These are phyloP conservation scores for Mormyrus hasselquistii DNA, from an alignment of 2,797 vertebrate species.

Conservation along the genomic window DNA sequence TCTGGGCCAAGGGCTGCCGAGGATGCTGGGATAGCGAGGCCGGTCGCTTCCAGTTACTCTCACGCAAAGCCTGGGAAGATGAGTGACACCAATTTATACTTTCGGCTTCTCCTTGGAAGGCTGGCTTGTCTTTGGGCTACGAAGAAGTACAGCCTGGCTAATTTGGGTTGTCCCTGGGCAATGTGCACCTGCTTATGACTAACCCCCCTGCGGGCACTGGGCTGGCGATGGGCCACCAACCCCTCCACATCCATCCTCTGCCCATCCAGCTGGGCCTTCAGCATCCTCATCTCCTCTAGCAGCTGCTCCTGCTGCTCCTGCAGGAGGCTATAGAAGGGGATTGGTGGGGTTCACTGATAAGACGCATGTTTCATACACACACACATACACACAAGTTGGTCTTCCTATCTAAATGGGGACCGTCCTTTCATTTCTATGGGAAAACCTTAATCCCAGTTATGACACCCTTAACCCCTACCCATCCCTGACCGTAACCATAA, in stretches of 20 bases:
- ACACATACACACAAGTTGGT: slow-evolving; percentile 1
- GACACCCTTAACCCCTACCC: too few relatives aligned
- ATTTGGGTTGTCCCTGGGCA: neutral
- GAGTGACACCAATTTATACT: neutral
- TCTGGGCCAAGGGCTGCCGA: slow-evolving; percentile 21
- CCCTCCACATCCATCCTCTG: slow-evolving; percentile 38
- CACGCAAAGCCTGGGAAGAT: slow-evolving; percentile 27
- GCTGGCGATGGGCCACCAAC: neutral
- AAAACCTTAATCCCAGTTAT: too few relatives aligned
- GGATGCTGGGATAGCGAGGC: neutral
- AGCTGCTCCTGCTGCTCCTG: slow-evolving; percentile 49
- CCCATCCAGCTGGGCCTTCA: slow-evolving; percentile 52
- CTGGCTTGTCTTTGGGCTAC: neutral
- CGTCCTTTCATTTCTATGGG: too few relatives aligned
- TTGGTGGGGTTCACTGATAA: neutral
- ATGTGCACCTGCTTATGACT: neutral
- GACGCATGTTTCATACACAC: neutral
- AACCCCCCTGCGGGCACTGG: neutral
- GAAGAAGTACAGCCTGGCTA: neutral
- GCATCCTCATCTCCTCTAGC: slow-evolving; percentile 57
- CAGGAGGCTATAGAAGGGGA: slow-evolving; percentile 50
- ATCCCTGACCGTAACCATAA: too few relatives aligned
- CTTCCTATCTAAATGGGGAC: too few relatives aligned
- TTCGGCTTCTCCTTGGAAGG: neutral
- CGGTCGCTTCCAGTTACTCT: slow-evolving; percentile 17